Conservation (phyloP, 2,797 vertebrate species). For the Pangasius mekongensis region DNA sequence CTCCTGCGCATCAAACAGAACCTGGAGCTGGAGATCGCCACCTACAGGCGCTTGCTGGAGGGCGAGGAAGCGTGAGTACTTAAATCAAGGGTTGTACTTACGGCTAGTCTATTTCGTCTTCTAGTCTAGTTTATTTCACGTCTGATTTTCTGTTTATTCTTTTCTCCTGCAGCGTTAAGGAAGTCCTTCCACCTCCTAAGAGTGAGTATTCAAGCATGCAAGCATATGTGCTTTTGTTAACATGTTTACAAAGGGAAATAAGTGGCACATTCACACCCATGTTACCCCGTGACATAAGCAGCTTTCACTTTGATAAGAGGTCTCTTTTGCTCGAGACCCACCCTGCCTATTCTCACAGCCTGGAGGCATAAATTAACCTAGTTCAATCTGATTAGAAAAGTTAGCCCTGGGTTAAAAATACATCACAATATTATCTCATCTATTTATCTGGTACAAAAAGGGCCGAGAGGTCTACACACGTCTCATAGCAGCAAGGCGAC, state of each 20-base stretch:
- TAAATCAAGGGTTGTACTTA: neutral
- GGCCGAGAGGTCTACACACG: neutral
- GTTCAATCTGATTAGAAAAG: neutral
- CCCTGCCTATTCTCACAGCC: slow-evolving; percentile 10
- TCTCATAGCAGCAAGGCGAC: slow-evolving; percentile 7
- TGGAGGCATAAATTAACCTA: neutral
- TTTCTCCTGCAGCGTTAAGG: slow-evolving; percentile 71
- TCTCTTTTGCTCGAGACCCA: neutral
- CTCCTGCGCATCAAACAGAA: slow-evolving; percentile 83
- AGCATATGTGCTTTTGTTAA: too few species aligned
- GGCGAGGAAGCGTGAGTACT: slow-evolving; percentile 74
- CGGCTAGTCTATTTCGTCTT: neutral
- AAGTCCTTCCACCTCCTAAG: slow-evolving; percentile 74
- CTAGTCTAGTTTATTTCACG: neutral
- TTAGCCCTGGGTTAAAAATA: neutral
- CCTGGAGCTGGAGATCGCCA: slow-evolving; percentile 82
- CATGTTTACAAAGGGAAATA: neutral
- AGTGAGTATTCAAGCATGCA: slow-evolving; percentile 68
- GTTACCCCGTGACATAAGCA: neutral
- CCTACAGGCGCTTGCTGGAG: slow-evolving; percentile 81
- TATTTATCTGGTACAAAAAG: neutral
- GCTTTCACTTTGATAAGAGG: slow-evolving; percentile 35
- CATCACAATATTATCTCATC: neutral
- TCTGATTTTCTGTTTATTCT: slow-evolving; percentile 21
- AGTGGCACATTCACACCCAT: neutral